Conservation (phyloP, 2,888 invertebrate genomes). For the Anoncus sp. region DNA sequence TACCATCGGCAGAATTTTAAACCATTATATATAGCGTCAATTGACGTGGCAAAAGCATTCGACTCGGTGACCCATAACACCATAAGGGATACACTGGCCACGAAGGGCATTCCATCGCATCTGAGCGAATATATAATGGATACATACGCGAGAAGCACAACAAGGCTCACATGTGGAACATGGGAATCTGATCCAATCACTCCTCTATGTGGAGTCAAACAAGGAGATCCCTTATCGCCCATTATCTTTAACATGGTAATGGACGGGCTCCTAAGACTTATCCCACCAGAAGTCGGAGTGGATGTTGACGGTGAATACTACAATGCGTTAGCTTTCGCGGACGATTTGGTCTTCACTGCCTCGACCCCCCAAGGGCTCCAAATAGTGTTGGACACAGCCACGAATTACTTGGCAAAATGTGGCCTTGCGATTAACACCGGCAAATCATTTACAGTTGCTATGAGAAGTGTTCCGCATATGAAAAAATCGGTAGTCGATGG, state of each 20-base stretch:
- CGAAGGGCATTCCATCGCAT: conserved; percentile 25
- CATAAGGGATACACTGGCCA: neutral
- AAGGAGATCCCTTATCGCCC: conserved; percentile 67
- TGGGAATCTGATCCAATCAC: conserved; percentile 47
- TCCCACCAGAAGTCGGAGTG: conserved; percentile 40
- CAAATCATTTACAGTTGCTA: conserved; percentile 47
- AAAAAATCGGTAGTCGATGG: conserved; percentile 55
- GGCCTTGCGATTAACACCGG: conserved; percentile 44
- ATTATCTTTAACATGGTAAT: conserved; percentile 63
- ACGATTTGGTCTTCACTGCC: conserved; percentile 60
- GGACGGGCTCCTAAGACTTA: conserved; percentile 20
- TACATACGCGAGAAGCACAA: conserved; percentile 28
- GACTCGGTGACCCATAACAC: conserved; percentile 56
- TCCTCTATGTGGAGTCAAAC: conserved; percentile 62
- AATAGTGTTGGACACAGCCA: neutral
- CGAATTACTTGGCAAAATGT: conserved; percentile 21
- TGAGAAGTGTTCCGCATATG: neutral
- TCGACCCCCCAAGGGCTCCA: conserved; percentile 54
- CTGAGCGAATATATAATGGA: conserved; percentile 49
- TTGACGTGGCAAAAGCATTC: conserved; percentile 60
- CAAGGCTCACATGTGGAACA: conserved; percentile 23
- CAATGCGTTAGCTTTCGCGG: conserved; percentile 63
- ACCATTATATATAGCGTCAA: conserved; percentile 57
- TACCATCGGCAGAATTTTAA: conserved; percentile 43
- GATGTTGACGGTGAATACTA: conserved; percentile 14